Percentiles rank a stretch among this genome's conserved stretches.
phyloP scores from a whole-genome alignment of 1,140 invertebrate species.

The Coboldia fuscipes region DNA sequence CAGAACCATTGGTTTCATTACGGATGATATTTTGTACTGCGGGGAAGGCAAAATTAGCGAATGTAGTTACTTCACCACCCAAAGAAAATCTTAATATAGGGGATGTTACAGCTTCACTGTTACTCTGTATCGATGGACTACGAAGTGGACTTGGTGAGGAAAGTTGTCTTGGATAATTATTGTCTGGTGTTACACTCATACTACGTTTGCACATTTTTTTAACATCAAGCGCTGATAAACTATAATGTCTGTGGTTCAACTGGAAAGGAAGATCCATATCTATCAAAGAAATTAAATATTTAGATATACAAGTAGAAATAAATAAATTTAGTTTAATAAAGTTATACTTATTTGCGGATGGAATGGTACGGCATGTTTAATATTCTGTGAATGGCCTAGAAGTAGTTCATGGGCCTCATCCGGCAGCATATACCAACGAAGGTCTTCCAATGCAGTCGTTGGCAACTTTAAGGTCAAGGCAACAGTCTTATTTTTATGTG shows the following conservation, averaged over 20 bases:
- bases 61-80: conserved; percentile 1
- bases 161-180: conserved; percentile 1
- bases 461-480: conserved; percentile 48
- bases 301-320: conserved; percentile 10
- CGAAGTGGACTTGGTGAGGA: neutral
- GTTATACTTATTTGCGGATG: conserved; percentile 29
- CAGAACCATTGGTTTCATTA: neutral
- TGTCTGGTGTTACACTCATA: neutral
- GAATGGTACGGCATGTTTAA: conserved; percentile 52
- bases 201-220: conserved; percentile 16
- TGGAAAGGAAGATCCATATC: neutral
- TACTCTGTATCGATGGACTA: neutral
- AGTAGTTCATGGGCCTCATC: conserved; percentile 52
- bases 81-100: conserved; percentile 1
- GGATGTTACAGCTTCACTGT: neutral
- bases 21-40: neutral
- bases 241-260: conserved; percentile 26
- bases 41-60: neutral
- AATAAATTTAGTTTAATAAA: conserved; percentile 22
- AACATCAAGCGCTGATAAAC: conserved; percentile 34
- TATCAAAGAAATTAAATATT: too few relatives aligned
- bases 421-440: conserved; percentile 72
- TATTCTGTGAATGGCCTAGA: conserved; percentile 44
- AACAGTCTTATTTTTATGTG: conserved; percentile 42
- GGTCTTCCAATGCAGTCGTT: conserved; percentile 36